Conservation (phyloP, 92 coral and sea anemone genomes). For the Epizoanthus stellaris region DNA sequence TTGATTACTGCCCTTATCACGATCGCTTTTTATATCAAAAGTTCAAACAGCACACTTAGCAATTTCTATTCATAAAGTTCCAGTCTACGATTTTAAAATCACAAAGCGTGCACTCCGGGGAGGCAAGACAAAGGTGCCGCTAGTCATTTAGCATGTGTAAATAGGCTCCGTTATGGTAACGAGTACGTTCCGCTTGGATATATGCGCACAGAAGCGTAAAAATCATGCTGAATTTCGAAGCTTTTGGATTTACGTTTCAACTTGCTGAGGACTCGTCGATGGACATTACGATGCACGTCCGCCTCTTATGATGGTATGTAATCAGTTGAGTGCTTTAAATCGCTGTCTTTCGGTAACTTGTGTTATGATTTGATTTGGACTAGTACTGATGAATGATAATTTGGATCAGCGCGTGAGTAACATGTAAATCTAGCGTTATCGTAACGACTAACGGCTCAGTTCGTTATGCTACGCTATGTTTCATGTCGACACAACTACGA, state of each 20-base stretch:
- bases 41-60: neutral
- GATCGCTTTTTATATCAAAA: neutral
- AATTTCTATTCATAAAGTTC: slow-evolving; percentile 3
- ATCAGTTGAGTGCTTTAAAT: neutral
- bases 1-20: neutral
- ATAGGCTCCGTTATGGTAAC: neutral
- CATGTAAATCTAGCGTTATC: too few relatives aligned
- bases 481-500: too few relatives aligned
- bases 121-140: slow-evolving; percentile 15
- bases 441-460: too few relatives aligned
- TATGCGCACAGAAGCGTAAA: slow-evolving; percentile 12
- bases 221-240: neutral
- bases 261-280: neutral
- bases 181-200: neutral
- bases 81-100: neutral
- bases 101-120: neutral
- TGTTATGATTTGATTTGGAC: neutral
- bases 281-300: neutral
- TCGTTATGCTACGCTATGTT: too few relatives aligned
- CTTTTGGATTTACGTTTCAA: neutral
- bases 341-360: neutral
- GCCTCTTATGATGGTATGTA: slow-evolving; percentile 4
- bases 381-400: neutral
- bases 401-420: neutral
- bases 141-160: neutral